phyloP scores from a whole-genome alignment of 2,113 vertebrate genomes.

The Monopterus albus region DNA sequence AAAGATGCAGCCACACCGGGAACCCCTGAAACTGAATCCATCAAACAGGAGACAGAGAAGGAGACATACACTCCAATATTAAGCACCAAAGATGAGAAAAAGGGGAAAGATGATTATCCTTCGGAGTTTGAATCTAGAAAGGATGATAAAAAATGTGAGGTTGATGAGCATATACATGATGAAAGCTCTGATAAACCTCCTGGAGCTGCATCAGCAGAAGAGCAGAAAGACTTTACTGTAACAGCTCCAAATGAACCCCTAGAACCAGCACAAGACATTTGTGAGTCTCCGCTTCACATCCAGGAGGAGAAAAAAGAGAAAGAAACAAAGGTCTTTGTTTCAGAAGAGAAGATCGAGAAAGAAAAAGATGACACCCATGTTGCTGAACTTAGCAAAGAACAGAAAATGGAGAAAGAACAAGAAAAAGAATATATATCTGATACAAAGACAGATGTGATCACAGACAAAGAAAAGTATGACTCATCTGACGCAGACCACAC shows the following conservation, averaged over 20 bases:
- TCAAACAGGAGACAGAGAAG: conserved; percentile 26
- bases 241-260: conserved; percentile 6
- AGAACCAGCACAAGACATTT: conserved; percentile 17
- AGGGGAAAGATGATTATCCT: conserved; percentile 20
- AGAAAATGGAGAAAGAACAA: conserved; percentile 78
- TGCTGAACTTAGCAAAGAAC: conserved; percentile 75
- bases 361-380: conserved; percentile 76
- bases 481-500: conserved; percentile 52
- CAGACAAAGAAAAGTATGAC: conserved; percentile 51
- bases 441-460: conserved; percentile 34
- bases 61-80: conserved; percentile 7
- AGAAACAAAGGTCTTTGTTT: conserved; percentile 7
- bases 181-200: conserved; percentile 27
- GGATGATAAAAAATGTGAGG: conserved; percentile 34
- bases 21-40: neutral
- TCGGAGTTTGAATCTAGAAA: conserved; percentile 28
- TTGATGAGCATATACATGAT: conserved; percentile 5
- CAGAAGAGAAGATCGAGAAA: conserved; percentile 62
- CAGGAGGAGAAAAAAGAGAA: conserved; percentile 31
- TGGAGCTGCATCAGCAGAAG: conserved; percentile 17
- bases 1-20: conserved; percentile 16
- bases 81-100: conserved; percentile 30
- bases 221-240: conserved; percentile 10
- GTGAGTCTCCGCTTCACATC: conserved; percentile 7
- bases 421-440: conserved; percentile 72